Base-by-base conservation (phyloP, 1,140 invertebrate genomes). In the Trigoniulus corallinus region DNA sequence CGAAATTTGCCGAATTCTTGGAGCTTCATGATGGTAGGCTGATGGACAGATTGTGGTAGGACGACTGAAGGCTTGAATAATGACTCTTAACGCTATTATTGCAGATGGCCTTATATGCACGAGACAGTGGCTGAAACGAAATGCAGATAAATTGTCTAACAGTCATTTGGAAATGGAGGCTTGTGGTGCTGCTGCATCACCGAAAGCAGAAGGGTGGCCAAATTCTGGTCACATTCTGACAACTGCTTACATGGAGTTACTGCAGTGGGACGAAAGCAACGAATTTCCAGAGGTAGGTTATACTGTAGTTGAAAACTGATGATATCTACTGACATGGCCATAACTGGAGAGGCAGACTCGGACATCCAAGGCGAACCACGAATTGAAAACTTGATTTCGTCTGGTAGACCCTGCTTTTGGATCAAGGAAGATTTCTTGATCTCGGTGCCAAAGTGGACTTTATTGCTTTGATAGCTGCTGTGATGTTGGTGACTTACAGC, bases 1-100 rank as follows among this genome's bases (percentile, higher is more conserved):
- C 76, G 24, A 96, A 96, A 67, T 97, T 98, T 63, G 77, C 85
- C 25, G 86, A 94, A 59, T 84, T 85, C 63, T 67, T 95, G 1
- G 77, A 84, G 56, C 70, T 83, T 34, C 77, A 88, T 63, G 65
- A 78, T 65, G 78, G 81, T 82, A 65, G 57, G 52, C 50, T 13
- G 34, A 20, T 2, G 21, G 21, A 27, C 39, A 0, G 1, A 43
- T 42, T 13, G 15, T 42, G 12, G 15, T 22, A 20, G 1, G 7
- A 12, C 18, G 43, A 25, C 40, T 46, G 1, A 22, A 13, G 13
- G 22, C n/a, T n/a, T n/a, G n/a, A n/a, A n/a, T n/a, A n/a, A n/a
- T n/a, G n/a, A n/a, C n/a, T n/a, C n/a, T n/a, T n/a, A n/a, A n/a
- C n/a, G n/a, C n/a, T 25, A 13, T n/a, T 39, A 18, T 42, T 25